Conservation (phyloP, 2,113 vertebrate genomes). For the Delphinus delphis region DNA sequence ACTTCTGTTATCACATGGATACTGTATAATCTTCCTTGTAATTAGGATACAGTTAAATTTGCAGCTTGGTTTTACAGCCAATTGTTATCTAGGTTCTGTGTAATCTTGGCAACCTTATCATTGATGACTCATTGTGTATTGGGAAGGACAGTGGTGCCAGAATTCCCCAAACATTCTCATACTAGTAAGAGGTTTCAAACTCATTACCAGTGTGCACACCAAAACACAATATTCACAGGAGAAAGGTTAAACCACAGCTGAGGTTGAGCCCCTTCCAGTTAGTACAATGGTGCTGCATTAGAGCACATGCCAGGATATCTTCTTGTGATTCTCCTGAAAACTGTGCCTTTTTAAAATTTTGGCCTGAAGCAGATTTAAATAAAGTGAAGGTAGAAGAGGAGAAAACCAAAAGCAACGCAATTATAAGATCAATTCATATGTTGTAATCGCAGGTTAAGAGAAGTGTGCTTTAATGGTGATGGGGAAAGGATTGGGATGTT, state of each 20-base stretch:
- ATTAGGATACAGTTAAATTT: slow-evolving; percentile 38
- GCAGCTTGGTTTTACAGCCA: slow-evolving; percentile 17
- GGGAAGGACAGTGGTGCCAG: background rate
- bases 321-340: background rate
- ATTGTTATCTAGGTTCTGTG: background rate
- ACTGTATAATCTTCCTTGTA: slow-evolving; percentile 4
- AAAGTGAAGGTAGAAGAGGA: background rate
- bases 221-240: background rate
- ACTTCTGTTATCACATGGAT: slow-evolving; percentile 26
- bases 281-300: background rate
- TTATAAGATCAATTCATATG: background rate
- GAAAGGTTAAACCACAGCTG: background rate
- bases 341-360: background rate
- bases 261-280: background rate
- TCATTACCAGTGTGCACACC: background rate
- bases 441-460: background rate
- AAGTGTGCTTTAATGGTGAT: background rate
- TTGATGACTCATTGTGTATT: background rate
- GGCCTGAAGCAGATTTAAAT: background rate
- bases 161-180: background rate
- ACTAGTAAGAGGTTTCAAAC: background rate
- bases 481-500: background rate
- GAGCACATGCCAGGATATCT: background rate
- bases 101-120: background rate
- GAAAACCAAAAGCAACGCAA: background rate